phyloP scores from a whole-genome alignment of 2,113 vertebrate genomes.

The Empidonax alnorum region DNA sequence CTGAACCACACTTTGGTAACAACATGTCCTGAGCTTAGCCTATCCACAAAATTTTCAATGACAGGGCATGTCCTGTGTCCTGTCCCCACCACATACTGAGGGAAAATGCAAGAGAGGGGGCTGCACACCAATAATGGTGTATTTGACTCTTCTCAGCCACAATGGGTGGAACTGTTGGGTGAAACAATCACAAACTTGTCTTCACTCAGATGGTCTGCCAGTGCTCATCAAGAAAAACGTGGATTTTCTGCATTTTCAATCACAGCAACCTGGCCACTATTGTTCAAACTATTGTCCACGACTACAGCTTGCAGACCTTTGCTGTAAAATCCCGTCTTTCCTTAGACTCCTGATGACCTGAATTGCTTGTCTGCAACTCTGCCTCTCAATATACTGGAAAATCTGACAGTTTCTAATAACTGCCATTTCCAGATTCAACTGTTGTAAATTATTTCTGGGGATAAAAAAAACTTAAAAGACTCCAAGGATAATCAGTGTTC shows the following conservation, averaged over 20 bases:
- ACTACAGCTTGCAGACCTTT: neutral
- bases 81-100: neutral
- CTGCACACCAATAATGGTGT: neutral
- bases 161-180: neutral
- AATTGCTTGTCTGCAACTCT: neutral
- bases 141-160: neutral
- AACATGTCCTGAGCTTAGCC: neutral
- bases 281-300: neutral
- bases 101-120: neutral
- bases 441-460: neutral
- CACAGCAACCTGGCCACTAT: neutral
- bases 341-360: neutral
- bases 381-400: neutral
- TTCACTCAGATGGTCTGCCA: neutral
- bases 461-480: neutral
- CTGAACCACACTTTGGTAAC: neutral
- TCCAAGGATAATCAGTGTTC: neutral
- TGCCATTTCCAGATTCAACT: neutral
- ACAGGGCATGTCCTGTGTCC: neutral
- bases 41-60: neutral
- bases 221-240: neutral
- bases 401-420: neutral
- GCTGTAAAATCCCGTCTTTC: neutral
- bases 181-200: rapidly evolving
- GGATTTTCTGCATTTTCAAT: neutral